A percentile compares a stretch with the other conserved stretches of the same genome.
phyloP scores from a whole-genome alignment of 2,113 vertebrate genomes.

The Antigone vipio region DNA sequence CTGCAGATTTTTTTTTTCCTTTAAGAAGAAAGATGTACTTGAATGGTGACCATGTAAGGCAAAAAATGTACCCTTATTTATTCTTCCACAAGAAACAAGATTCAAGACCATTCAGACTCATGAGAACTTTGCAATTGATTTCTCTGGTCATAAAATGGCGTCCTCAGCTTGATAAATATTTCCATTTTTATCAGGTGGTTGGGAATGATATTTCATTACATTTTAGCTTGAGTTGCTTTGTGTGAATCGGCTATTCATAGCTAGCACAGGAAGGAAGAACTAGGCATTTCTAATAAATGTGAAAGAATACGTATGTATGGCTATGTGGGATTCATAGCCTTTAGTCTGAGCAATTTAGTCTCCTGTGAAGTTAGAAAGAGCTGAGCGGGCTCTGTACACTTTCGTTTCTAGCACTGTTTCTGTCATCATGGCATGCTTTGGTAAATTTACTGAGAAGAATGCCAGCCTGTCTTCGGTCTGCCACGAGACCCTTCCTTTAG shows the following conservation, averaged over 20 bases:
- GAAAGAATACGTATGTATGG: background rate
- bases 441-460: background rate
- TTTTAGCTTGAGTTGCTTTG: background rate
- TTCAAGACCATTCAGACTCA: background rate
- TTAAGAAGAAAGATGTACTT: slow-evolving; percentile 25
- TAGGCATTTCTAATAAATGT: background rate
- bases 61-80: slow-evolving; percentile 35
- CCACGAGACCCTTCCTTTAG: background rate
- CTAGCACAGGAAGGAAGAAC: background rate
- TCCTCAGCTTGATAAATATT: background rate
- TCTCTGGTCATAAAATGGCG: background rate
- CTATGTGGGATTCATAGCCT: background rate
- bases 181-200: background rate
- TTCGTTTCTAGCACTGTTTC: background rate
- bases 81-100: background rate
- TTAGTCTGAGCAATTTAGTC: background rate
- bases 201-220: background rate
- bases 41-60: slow-evolving; percentile 1
- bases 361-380: background rate
- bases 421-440: background rate
- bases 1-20: slow-evolving; percentile 12
- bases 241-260: background rate
- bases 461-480: background rate
- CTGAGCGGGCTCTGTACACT: background rate
- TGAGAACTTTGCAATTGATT: background rate